Percentiles rank a stretch among this genome's conserved stretches.
Evolutionary conservation across 1,140 invertebrate genomes (phyloP).

Genomic region (Bombus pascuorum): DNA sequence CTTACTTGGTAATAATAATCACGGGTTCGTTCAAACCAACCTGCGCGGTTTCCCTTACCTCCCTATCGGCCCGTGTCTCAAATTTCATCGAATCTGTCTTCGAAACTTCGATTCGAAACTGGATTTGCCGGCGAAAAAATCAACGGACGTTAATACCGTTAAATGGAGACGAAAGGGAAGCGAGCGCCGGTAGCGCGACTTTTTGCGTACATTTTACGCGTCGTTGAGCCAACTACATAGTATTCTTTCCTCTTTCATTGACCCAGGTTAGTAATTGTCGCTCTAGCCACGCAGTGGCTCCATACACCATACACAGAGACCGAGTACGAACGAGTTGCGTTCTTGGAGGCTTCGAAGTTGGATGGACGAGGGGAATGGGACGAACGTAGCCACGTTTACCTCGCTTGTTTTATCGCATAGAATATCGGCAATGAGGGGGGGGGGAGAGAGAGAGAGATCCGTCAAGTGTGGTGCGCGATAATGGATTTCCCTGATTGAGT

Average conservation of each 20-base stretch:
- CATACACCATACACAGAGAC: background rate
- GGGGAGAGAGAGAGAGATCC: background rate
- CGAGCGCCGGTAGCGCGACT: background rate
- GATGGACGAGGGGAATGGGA: no score
- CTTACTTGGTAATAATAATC: background rate
- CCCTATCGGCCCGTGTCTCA: background rate
- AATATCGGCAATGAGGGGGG: background rate
- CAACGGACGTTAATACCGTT: background rate
- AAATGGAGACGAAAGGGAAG: background rate
- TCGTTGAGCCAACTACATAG: background rate
- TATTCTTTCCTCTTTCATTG: slow-evolving; percentile 44
- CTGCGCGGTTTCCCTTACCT: background rate
- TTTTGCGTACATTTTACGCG: slow-evolving; percentile 18
- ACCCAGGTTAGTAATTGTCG: slow-evolving; percentile 46
- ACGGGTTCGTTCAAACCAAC: background rate
- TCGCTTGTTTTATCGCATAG: background rate
- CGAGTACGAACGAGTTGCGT: background rate
- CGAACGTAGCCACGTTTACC: background rate
- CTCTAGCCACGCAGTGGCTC: slow-evolving; percentile 32
- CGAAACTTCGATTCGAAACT: no score
- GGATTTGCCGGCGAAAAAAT: background rate
- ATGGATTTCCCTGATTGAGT: slow-evolving; percentile 47
- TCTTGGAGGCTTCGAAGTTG: no score
- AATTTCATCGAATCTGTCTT: background rate
- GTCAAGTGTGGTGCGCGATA: slow-evolving; percentile 37